Conservation (phyloP, 1,140 invertebrate genomes). For the Pinna nobilis region DNA sequence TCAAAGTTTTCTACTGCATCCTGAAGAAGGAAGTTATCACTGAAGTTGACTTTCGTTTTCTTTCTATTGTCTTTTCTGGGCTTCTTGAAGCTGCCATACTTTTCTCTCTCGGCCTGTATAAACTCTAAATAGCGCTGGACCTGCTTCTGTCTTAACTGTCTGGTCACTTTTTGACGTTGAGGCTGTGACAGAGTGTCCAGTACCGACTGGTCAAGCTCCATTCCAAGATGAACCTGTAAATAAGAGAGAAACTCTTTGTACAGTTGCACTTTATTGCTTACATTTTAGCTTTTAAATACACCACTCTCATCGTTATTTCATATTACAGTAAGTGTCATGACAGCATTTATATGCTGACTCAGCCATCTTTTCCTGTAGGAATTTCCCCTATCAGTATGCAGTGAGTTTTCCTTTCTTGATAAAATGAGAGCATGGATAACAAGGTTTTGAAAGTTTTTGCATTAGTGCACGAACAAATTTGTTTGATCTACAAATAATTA, state of each 20-base stretch:
- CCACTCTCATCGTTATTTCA: too few species aligned
- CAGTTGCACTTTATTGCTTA: not conserved
- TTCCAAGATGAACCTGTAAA: not conserved
- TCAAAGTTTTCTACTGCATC: constrained; percentile 59
- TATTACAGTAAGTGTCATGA: too few species aligned
- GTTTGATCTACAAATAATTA: too few species aligned
- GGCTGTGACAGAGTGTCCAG: constrained; percentile 47
- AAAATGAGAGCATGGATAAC: too few species aligned
- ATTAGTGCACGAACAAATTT: too few species aligned
- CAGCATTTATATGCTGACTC: too few species aligned
- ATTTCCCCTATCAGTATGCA: too few species aligned
- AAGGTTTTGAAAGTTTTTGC: too few species aligned
- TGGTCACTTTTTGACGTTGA: constrained; percentile 55
- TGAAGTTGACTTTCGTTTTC: constrained; percentile 51
- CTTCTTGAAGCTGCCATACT: constrained; percentile 20
- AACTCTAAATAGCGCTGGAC: constrained; percentile 58
- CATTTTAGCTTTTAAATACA: not conserved
- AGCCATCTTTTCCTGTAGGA: too few species aligned
- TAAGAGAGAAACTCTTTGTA: not conserved
- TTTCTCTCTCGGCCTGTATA: constrained; percentile 29
- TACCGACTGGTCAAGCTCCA: constrained; percentile 53
- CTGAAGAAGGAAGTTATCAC: constrained; percentile 38
- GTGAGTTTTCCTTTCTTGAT: too few species aligned
- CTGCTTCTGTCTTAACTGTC: constrained; percentile 60
- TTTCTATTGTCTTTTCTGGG: constrained; percentile 47